Conservation (phyloP, 1,140 invertebrate genomes). For the Telenomus remus region DNA sequence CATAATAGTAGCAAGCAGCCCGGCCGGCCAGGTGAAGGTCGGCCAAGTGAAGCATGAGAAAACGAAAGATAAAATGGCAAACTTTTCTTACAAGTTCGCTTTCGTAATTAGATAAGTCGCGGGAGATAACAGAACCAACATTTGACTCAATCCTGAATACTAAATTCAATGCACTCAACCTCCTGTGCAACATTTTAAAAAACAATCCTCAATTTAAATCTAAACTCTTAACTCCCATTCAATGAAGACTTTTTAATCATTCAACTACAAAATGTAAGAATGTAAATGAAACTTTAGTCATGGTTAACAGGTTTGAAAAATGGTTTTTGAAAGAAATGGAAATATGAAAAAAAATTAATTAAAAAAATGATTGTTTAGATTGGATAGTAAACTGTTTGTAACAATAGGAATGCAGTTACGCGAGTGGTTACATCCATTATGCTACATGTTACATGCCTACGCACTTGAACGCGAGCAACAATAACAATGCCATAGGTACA, state of each 20-base stretch:
- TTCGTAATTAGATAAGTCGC: constrained; percentile 56
- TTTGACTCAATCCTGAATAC: too few species aligned
- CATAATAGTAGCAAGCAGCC: constrained; percentile 60
- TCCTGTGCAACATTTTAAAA: too few species aligned
- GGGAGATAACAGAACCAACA: constrained; percentile 23
- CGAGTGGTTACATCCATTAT: constrained; percentile 60
- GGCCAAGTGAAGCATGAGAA: constrained; percentile 59
- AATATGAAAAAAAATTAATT: too few species aligned
- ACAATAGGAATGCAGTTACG: constrained; percentile 58
- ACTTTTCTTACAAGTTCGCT: constrained; percentile 55
- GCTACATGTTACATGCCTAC: constrained; percentile 57
- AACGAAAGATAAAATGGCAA: constrained; percentile 24
- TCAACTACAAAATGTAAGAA: too few species aligned
- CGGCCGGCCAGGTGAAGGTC: constrained; percentile 62
- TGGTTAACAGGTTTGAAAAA: too few species aligned
- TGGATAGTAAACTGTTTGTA: neutral
- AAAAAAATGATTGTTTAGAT: too few species aligned
- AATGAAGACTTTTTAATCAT: too few species aligned
- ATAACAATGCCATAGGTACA: constrained; percentile 46
- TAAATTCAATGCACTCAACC: too few species aligned
- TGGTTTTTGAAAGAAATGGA: too few species aligned
- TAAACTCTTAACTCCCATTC: too few species aligned
- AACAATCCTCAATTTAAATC: too few species aligned
- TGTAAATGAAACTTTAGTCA: too few species aligned
- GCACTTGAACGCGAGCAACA: constrained; percentile 59